Conservation (phyloP, 2,888 invertebrate species). For the Belgica antarctica region DNA sequence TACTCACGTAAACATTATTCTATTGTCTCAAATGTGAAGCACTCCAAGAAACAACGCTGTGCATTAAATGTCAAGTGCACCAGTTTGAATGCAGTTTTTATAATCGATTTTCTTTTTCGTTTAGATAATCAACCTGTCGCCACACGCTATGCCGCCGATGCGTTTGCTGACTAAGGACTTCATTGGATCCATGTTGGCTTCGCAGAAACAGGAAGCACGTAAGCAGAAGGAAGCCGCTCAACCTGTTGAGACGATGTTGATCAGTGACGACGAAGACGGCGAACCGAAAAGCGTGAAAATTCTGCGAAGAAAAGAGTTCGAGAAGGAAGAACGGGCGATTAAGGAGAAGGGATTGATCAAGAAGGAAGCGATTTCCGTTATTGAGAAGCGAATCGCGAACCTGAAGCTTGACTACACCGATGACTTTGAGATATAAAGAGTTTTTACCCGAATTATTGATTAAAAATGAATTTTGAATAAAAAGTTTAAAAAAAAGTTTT, state of each 20-base stretch:
- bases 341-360: slow-evolving; percentile 1
- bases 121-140: slow-evolving; percentile 53
- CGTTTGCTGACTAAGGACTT: slow-evolving; percentile 49
- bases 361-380: background rate
- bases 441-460: no score
- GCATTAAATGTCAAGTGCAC: slow-evolving; percentile 6
- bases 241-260: background rate
- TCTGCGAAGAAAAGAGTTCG: background rate
- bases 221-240: background rate
- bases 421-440: background rate
- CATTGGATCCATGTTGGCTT: slow-evolving; percentile 36
- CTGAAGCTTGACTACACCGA: background rate
- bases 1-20: background rate
- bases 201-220: background rate
- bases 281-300: background rate
- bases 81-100: background rate
- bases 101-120: slow-evolving; percentile 43
- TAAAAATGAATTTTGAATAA: no score
- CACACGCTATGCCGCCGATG: slow-evolving; percentile 54
- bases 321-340: slow-evolving; percentile 5
- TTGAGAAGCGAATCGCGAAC: slow-evolving; percentile 29
- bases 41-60: background rate
- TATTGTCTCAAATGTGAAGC: background rate
- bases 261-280: background rate
- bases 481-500: no score